These are phyloP conservation scores for Melanotaenia parkinsoni DNA, from an alignment of 2,797 vertebrate genomes.

Conservation along the genomic window DNA sequence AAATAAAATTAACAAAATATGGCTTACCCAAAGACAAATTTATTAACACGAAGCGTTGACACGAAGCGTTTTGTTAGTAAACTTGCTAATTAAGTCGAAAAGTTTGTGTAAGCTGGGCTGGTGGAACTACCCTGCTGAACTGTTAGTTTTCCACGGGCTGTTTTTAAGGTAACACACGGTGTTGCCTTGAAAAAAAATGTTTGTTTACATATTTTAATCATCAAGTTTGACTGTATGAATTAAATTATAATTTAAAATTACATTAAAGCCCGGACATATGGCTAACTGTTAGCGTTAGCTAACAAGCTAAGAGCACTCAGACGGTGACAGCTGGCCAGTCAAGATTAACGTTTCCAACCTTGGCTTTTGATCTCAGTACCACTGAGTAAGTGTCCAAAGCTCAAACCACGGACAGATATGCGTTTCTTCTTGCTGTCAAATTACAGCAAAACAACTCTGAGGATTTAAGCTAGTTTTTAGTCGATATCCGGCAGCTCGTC, in stretches of 20 bases:
- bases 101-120: rapidly evolving
- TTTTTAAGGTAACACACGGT: conserved; percentile 22
- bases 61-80: background rate
- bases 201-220: background rate
- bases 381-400: conserved; percentile 8
- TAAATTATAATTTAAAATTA: background rate
- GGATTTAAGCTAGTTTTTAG: background rate
- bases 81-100: background rate
- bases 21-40: no score
- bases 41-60: no score
- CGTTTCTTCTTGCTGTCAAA: background rate
- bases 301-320: background rate
- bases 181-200: conserved; percentile 11
- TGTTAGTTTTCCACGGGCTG: conserved; percentile 18
- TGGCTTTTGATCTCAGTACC: conserved; percentile 31
- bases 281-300: background rate
- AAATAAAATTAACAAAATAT: no score
- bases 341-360: conserved; percentile 30
- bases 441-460: background rate
- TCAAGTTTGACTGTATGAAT: background rate
- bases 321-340: background rate
- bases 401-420: conserved; percentile 3
- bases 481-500: background rate
- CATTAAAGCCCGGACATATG: rapidly evolving
- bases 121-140: conserved; percentile 36